Conservation (phyloP, 1,140 invertebrate species). For the Drosophila sulfurigaster region DNA sequence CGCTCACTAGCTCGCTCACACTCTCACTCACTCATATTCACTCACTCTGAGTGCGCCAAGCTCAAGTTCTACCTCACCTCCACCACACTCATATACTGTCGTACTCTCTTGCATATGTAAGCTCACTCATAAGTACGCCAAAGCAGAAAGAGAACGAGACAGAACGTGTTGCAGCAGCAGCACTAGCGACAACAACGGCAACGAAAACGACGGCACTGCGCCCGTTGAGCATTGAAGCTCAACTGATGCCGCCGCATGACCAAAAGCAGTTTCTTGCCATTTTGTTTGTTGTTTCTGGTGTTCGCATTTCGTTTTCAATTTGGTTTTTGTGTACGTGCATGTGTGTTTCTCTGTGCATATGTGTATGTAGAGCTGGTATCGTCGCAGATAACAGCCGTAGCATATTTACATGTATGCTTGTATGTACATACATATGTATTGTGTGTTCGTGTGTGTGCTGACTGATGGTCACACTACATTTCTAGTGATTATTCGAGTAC, state of each 20-base stretch:
- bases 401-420: conserved; percentile 64
- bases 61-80: conserved; percentile 38
- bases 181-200: conserved; percentile 3
- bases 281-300: conserved; percentile 61
- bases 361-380: conserved; percentile 52
- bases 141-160: not conserved
- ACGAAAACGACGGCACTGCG: conserved; percentile 40
- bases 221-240: conserved; percentile 75
- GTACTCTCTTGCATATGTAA: not conserved
- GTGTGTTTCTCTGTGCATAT: conserved; percentile 29
- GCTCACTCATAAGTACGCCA: conserved; percentile 4
- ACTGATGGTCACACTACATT: conserved; percentile 52
- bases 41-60: conserved; percentile 9
- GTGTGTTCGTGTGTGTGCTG: conserved; percentile 13
- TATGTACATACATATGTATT: not conserved
- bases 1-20: conserved; percentile 27
- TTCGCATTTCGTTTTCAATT: conserved; percentile 76
- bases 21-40: not conserved
- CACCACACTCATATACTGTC: conserved; percentile 4
- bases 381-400: conserved; percentile 68
- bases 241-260: conserved; percentile 76
- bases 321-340: conserved; percentile 28
- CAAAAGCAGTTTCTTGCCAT: conserved; percentile 78
- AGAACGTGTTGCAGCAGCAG: conserved; percentile 5
- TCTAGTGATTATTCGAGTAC: conserved; percentile 50